A percentile compares a stretch with the other conserved stretches of the same genome.
Conservation (phyloP, 64 coral and sea anemone genomes). For the Acropora tenuis region DNA sequence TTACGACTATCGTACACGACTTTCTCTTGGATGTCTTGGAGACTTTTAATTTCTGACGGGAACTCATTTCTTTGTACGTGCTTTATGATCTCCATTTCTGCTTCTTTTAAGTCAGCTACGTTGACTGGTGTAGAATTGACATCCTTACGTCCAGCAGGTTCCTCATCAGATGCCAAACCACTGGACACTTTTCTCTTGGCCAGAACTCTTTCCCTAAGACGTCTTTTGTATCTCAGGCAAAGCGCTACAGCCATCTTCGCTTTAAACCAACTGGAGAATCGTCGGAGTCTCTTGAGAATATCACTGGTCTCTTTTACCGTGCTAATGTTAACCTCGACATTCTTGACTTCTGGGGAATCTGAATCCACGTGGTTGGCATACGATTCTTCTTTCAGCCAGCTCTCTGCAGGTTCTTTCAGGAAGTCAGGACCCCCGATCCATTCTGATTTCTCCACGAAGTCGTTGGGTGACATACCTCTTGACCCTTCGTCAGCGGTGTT, state of each 20-base stretch:
- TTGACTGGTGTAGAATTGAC: not conserved
- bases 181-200: not conserved
- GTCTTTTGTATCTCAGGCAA: conserved; percentile 36
- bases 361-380: conserved; percentile 17
- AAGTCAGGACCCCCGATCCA: no score
- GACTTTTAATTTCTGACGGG: conserved; percentile 37
- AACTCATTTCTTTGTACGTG: conserved; percentile 36
- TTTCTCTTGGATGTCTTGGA: conserved; percentile 24
- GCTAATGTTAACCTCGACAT: not conserved
- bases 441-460: no score
- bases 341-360: conserved; percentile 47
- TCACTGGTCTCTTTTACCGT: not conserved
- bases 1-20: conserved; percentile 1
- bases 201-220: no score
- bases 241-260: conserved; percentile 26
- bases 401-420: no score
- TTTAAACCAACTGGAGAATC: conserved; percentile 52
- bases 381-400: conserved; percentile 57
- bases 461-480: no score
- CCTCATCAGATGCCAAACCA: not conserved
- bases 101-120: conserved; percentile 31
- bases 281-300: conserved; percentile 41
- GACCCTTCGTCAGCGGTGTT: no score
- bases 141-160: not conserved
- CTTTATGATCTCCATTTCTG: conserved; percentile 48